phyloP scores from a whole-genome alignment of 2,888 invertebrate species.

The Galerucella pusilla region DNA sequence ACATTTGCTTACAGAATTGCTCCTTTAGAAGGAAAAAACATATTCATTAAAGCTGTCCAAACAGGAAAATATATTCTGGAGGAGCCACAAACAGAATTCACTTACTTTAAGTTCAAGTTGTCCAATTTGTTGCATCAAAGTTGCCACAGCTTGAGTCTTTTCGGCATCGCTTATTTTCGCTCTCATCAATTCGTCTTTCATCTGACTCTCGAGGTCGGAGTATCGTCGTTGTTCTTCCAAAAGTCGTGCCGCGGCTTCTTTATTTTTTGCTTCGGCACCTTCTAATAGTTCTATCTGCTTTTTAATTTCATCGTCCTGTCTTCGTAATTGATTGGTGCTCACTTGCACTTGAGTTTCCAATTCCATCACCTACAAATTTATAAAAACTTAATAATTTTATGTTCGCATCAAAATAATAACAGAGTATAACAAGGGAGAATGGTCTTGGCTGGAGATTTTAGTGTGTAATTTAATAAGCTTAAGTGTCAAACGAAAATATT shows the following conservation, averaged over 20 bases:
- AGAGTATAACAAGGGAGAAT: background rate
- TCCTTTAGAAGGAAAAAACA: no score
- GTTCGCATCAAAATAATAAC: constrained; percentile 9
- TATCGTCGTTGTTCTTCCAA: constrained; percentile 87
- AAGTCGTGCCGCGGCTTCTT: constrained; percentile 80
- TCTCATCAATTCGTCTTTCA: constrained; percentile 93
- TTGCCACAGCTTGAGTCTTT: constrained; percentile 92
- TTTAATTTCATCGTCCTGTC: constrained; percentile 95
- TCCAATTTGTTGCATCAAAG: constrained; percentile 92
- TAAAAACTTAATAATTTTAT: background rate
- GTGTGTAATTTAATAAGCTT: no score
- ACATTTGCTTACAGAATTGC: no score
- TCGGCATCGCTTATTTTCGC: constrained; percentile 94
- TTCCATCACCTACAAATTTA: constrained; percentile 80
- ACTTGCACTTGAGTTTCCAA: constrained; percentile 95
- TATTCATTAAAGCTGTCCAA: no score
- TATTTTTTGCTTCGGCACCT: constrained; percentile 76
- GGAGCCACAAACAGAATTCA: no score
- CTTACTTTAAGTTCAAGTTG: constrained; percentile 89
- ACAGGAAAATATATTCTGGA: no score
- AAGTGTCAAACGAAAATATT: no score
- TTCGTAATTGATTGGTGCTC: constrained; percentile 85
- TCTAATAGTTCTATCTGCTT: constrained; percentile 84
- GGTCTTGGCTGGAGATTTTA: no score
- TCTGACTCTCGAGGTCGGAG: constrained; percentile 73